Conservation (phyloP, 2,797 vertebrate species). For the Dicrostonyx torquatus region DNA sequence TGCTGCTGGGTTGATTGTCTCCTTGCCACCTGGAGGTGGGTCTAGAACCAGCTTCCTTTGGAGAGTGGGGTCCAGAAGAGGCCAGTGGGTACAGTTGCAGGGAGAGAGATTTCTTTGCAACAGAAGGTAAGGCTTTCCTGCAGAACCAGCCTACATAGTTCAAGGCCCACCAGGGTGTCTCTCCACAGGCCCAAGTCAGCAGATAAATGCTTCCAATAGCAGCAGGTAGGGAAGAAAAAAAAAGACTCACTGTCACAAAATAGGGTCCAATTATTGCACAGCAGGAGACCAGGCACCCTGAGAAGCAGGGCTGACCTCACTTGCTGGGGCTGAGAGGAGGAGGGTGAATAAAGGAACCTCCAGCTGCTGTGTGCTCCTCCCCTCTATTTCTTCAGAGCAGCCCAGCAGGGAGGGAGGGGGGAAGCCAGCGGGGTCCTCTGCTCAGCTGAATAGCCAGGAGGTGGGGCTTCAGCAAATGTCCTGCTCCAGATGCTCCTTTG, state of each 20-base stretch:
- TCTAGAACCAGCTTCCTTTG: neutral
- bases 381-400: constrained; percentile 2
- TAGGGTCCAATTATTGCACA: constrained; percentile 17
- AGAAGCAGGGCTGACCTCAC: neutral
- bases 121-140: neutral
- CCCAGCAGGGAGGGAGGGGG: neutral
- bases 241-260: constrained; percentile 17
- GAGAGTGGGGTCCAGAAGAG: neutral
- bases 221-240: neutral
- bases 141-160: neutral
- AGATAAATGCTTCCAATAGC: constrained; percentile 11
- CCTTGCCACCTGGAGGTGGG: neutral
- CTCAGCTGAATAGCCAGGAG: neutral
- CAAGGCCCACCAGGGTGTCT: neutral
- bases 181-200: neutral
- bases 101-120: neutral
- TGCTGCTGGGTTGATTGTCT: neutral
- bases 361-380: neutral
- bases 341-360: neutral
- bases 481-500: neutral
- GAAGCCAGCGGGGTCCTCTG: neutral
- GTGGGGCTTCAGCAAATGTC: neutral
- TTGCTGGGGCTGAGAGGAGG: neutral
- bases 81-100: neutral
- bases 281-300: neutral